These are phyloP conservation scores for Nothobranchius furzeri DNA, from an alignment of 2,113 vertebrate genomes.

Conservation along the genomic window DNA sequence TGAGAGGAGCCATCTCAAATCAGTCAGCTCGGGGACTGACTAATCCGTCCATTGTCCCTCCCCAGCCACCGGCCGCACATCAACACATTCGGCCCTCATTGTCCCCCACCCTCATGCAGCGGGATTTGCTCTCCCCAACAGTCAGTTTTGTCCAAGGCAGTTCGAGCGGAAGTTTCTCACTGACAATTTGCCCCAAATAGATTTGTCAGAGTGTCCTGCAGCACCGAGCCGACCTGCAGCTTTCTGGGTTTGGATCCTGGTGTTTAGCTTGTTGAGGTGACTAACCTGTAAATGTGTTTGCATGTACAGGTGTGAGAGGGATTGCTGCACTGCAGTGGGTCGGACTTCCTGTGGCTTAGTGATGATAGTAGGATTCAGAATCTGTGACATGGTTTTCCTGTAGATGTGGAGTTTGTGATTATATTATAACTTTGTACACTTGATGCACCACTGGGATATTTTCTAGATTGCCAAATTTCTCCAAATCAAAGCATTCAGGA, in stretches of 20 bases:
- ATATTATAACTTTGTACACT: no score
- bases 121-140: constrained; percentile 99
- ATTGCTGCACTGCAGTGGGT: background rate
- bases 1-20: constrained; percentile 98
- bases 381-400: no score
- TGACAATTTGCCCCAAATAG: constrained; percentile 99
- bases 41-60: constrained; percentile 99
- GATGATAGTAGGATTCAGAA: background rate
- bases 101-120: constrained; percentile 95
- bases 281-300: constrained; percentile 6
- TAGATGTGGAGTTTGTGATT: no score
- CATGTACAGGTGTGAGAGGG: constrained; percentile 14
- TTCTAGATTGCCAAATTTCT: no score
- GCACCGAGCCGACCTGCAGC: constrained; percentile 65
- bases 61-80: constrained; percentile 94
- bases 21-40: constrained; percentile 99
- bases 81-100: constrained; percentile 97
- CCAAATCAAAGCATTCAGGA: no score
- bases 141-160: constrained; percentile 99
- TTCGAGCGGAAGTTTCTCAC: constrained; percentile 99
- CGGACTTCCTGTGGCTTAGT: background rate
- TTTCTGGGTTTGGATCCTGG: constrained; percentile 64
- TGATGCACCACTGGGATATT: no score
- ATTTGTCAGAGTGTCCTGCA: constrained; percentile 97
- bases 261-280: constrained; percentile 13